Evolutionary conservation across 2,888 invertebrate genomes (phyloP), one percentile per base, ranked within the genome.

Genomic region (Tetragonisca angustula): DNA sequence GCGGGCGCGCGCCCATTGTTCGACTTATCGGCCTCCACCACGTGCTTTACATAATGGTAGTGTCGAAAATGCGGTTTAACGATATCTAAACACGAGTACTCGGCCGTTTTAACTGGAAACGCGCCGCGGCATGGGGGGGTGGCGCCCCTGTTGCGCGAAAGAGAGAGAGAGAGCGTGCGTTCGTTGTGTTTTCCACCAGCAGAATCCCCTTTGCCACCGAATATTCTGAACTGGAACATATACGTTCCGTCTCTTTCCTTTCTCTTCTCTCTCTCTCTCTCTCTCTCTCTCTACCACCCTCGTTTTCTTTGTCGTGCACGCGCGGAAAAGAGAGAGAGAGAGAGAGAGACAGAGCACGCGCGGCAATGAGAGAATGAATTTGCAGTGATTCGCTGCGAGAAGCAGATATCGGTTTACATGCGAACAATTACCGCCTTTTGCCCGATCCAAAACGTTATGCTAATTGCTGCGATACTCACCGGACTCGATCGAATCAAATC

Each of bases 61-160:
- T 91, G 93, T 93, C 92, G 93, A 93, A 94, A 94, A 93, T 92
- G 93, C 92, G 92, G 93, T 93, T 93, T 92, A 92, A 92, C 93
- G 92, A 94, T 94, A 93, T 93, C 92, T 93, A 93, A 93, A 93
- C 93, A 92, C 90, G 91, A 91, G 92, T 92, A 89, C 87, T 88
- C 88, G 90, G 89, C 88, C 91, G 88, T 89, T 89, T 90, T 87
- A 87, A 84, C 87, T 84, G 72, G 85, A 76, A 86, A 72, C 85
- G 73, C 81, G 76, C 32, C 50, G 61, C 75, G 72, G 62, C 49
- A n/a, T 74, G 61, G 70, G 62, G 70, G 62, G 73, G 27, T 62
- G 69, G 67, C 43, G 71, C 71, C 6, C 64, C 67, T 64, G 64
- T 69, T 17, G 72, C 32, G 76, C 64, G 76, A 21, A 52, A 50